Evolutionary conservation across 2,113 vertebrate genomes (phyloP).

Genomic region (Plecotus auritus): DNA sequence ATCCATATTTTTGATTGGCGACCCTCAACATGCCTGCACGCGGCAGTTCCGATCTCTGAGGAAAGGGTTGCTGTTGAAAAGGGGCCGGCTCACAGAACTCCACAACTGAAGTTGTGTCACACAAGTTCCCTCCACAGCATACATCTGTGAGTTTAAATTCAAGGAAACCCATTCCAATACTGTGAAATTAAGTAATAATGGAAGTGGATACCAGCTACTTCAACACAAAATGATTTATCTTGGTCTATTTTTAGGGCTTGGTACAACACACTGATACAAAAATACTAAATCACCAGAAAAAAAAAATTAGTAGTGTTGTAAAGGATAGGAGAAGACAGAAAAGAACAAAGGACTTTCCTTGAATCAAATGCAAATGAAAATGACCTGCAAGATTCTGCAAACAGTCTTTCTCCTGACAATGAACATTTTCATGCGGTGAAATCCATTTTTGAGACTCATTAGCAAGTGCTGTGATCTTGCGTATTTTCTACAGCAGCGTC

Average conservation of each 20-base stretch:
- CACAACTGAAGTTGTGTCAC: conserved; percentile 47
- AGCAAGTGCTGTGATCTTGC: conserved; percentile 82
- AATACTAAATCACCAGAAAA: conserved; percentile 69
- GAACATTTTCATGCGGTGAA: conserved; percentile 82
- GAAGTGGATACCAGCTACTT: conserved; percentile 73
- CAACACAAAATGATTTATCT: conserved; percentile 72
- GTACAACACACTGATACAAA: conserved; percentile 69
- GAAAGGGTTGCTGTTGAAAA: conserved; percentile 11
- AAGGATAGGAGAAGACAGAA: conserved; percentile 64
- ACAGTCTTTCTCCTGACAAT: conserved; percentile 79
- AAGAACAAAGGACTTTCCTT: conserved; percentile 81
- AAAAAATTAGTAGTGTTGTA: conserved; percentile 52
- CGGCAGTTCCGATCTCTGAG: conserved; percentile 38
- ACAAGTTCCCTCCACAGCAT: conserved; percentile 57
- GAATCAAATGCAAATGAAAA: conserved; percentile 83
- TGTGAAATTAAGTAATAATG: conserved; percentile 79
- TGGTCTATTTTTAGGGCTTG: conserved; percentile 75
- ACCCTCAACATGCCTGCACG: conserved; percentile 64
- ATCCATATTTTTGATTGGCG: background rate
- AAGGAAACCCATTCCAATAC: conserved; percentile 58
- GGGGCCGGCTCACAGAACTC: background rate
- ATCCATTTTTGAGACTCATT: conserved; percentile 85
- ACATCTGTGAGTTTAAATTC: conserved; percentile 66
- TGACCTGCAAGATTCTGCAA: conserved; percentile 80
- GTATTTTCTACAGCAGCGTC: conserved; percentile 79